Evolutionary conservation across 2,113 vertebrate genomes (phyloP), one percentile per base, ranked within the genome.

Genomic region (Seriola rivoliana): DNA sequence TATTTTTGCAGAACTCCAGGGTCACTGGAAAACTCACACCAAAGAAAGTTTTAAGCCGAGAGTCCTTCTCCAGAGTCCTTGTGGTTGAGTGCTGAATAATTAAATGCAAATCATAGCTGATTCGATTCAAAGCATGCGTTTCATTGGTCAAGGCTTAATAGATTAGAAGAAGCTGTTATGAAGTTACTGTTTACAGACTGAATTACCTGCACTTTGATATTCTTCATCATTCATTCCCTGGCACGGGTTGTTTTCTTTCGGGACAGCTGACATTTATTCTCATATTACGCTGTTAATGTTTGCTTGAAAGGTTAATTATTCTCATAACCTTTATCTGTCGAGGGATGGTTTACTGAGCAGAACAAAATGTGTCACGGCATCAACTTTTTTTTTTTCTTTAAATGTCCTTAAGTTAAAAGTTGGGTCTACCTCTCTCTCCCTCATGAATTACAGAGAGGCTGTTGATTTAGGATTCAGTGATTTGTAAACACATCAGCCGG

Each of bases 281-380:
- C n/a, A 40, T 63, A 77, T 76, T 29, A 8, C 23, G 63, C 7
- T 1, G 0, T 40, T 63, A 70, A 52, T 74, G 44, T 78, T 64
- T 58, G 23, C 14, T 38, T 52, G 14, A 68, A 70, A 82, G 70
- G 69, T 82, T 75, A 55, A 71, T 82, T 40, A 62, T 65, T 21
- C 65, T 42, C 19, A 11, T 9, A 57, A 74, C 75, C 50, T 55
- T 46, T 52, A 75, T 79, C 14, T 54, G 44, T 25, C 21, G 40
- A 32, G n/a, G 32, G 36, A 80, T 54, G 42, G 10, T 70, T 82
- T 78, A 60, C 40, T 63, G 65, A 80, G 71, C 50, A 54, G 64
- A 79, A 73, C 48, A 23, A 81, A 82, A 82, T 58, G 25, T 38
- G 17, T 50, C 42, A 36, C 17, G 42, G 8, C 7, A 17, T 50